These are phyloP conservation scores for Callocephalon fimbriatum DNA, from an alignment of 2,113 vertebrate genomes.

Conservation along the genomic window DNA sequence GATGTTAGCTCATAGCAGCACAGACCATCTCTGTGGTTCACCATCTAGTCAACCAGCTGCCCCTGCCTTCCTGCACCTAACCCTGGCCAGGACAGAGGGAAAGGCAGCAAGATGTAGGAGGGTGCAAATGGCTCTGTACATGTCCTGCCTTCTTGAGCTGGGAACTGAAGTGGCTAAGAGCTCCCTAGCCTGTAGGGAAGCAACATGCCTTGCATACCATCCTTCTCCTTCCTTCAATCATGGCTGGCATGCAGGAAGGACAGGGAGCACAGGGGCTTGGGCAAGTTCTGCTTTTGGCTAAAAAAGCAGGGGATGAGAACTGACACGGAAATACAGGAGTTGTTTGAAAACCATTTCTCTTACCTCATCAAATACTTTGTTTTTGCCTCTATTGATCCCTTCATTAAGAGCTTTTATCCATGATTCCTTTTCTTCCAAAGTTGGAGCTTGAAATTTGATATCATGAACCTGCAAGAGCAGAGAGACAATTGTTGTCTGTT, in stretches of 20 bases:
- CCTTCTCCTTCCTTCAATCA: not conserved
- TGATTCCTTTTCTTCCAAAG: constrained; percentile 88
- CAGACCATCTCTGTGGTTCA: not conserved
- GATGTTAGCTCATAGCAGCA: not conserved
- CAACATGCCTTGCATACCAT: not conserved
- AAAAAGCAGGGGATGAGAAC: not conserved
- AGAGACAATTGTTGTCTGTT: not conserved
- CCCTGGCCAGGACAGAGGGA: not conserved
- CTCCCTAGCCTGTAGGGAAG: not conserved
- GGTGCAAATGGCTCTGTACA: not conserved
- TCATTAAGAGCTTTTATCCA: constrained; percentile 95
- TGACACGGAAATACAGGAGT: not conserved
- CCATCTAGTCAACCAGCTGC: not conserved
- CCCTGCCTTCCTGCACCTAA: not conserved
- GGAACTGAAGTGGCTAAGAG: not conserved
- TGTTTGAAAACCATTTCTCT: not conserved
- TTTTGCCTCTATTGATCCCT: constrained; percentile 90
- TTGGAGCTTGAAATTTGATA: constrained; percentile 89
- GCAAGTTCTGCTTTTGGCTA: not conserved
- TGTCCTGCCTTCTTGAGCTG: not conserved
- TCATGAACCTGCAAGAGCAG: constrained; percentile 84
- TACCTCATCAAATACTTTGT: constrained; percentile 95
- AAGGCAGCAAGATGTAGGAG: not conserved
- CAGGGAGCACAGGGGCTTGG: not conserved
- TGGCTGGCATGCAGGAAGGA: not conserved